Evolutionary conservation across 64 coral and sea anemone species (phyloP), one percentile per base, ranked within the genome.

Genomic region (Hydrozoanthus tunicans): DNA sequence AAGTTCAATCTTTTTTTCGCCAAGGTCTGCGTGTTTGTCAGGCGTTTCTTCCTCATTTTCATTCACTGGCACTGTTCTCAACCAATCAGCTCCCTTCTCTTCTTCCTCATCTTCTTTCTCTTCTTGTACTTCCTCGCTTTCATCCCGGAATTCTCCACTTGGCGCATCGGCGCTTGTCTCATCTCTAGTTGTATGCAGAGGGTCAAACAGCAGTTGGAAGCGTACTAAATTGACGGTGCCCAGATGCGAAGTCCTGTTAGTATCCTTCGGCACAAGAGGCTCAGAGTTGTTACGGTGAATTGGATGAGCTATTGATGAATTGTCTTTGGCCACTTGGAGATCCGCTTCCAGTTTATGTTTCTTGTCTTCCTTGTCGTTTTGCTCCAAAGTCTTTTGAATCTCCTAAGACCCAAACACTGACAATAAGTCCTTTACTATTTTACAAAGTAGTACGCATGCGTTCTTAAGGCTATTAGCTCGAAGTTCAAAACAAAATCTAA

Each of bases 291-390:
- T 83, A 2, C 82, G 51, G 51, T 85, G 64, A 9, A 85, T 57
- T 1, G 82, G 82, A 14, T 85, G 82, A 56, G 82, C 81, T 7
- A 83, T 83, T 14, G 81, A 83, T 53, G 81, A 64, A 51, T 83
- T 83, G 6, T 83, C 62, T 62, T 54, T 83, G 60, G 27, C 51
- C 15, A 66, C 67, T 51, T 83, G 61, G 12, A 83, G 60, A 64
- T 51, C 62, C 2, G 51, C 51, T 52, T 68, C 81, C 43, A 83
- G 32, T 54, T 83, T 66, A 53, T 83, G 62, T 20, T 66, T 26
- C 24, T 64, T 24, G 6, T 83, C 81, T 13, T 83, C 62, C 43
- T 53, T 83, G 43, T 83, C 61, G 43, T 6, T 17, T 53, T 8
- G 14, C 20, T 67, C 81, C 6, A 83, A 43, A 26, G 13, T 11